A percentile compares a stretch with the other conserved stretches of the same genome.
These are phyloP conservation scores for Callyntrura sp. DNA, from an alignment of 2,888 invertebrate species.

Conservation along the genomic window DNA sequence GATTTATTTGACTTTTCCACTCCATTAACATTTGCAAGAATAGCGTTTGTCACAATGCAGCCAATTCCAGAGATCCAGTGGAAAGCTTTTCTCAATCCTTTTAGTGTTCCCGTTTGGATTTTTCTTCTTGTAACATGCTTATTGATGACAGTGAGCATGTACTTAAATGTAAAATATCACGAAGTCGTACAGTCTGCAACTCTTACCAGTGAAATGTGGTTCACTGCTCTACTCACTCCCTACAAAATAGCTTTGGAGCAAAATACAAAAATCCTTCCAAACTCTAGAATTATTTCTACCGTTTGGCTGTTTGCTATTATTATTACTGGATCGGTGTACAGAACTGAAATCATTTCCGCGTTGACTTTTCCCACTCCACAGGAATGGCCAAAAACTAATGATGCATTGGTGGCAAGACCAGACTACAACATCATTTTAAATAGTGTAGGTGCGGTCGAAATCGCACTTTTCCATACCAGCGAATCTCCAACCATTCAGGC, in stretches of 20 bases:
- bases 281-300: neutral
- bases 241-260: slow-evolving; percentile 61
- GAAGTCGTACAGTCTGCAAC: neutral
- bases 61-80: slow-evolving; percentile 45
- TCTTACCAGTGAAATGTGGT: neutral
- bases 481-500: slow-evolving; percentile 43
- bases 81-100: slow-evolving; percentile 61
- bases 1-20: slow-evolving; percentile 45
- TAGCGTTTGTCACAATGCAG: slow-evolving; percentile 44
- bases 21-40: neutral
- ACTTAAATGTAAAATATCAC: neutral
- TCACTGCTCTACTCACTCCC: slow-evolving; percentile 11
- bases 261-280: slow-evolving; percentile 32
- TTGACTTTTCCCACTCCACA: slow-evolving; percentile 42
- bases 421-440: slow-evolving; percentile 51
- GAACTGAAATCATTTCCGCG: slow-evolving; percentile 51
- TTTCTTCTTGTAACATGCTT: neutral
- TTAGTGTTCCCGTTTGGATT: slow-evolving; percentile 35
- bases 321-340: slow-evolving; percentile 56
- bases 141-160: slow-evolving; percentile 5
- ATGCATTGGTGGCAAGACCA: neutral
- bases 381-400: slow-evolving; percentile 43
- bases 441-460: slow-evolving; percentile 47
- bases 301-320: slow-evolving; percentile 51
- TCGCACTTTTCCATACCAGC: slow-evolving; percentile 26